Percentiles rank a stretch among this genome's conserved stretches.
These are phyloP conservation scores for Leptura quadrifasciata DNA, from an alignment of 2,888 invertebrate genomes.

Conservation along the genomic window DNA sequence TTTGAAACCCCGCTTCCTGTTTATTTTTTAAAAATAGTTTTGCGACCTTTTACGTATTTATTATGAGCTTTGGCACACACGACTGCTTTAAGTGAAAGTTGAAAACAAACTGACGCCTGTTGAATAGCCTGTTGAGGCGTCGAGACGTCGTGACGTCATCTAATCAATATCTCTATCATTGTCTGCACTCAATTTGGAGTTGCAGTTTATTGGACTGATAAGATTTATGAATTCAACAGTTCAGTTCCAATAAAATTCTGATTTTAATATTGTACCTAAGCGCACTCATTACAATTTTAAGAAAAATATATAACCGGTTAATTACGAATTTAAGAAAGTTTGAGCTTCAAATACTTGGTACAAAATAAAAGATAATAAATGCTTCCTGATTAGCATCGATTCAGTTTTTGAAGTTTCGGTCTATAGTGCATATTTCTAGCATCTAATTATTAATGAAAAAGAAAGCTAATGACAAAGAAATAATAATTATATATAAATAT, in stretches of 20 bases:
- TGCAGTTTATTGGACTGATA: slow-evolving; percentile 29
- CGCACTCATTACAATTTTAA: no score
- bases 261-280: no score
- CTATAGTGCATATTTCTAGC: no score
- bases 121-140: slow-evolving; percentile 64
- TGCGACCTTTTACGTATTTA: slow-evolving; percentile 11
- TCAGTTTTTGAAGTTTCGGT: no score
- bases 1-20: not conserved
- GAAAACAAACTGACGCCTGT: slow-evolving; percentile 63
- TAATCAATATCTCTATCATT: slow-evolving; percentile 49
- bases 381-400: no score
- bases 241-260: not conserved
- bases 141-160: slow-evolving; percentile 56
- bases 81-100: slow-evolving; percentile 43
- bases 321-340: no score
- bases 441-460: no score
- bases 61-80: slow-evolving; percentile 33
- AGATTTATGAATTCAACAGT: not conserved
- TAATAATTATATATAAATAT: no score
- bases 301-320: no score
- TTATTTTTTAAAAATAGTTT: not conserved
- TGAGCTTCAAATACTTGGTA: no score
- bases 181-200: slow-evolving; percentile 40
- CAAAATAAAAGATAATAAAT: no score
- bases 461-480: no score